Conservation (phyloP, 1,140 invertebrate genomes). For the Chlorops oryzae region DNA sequence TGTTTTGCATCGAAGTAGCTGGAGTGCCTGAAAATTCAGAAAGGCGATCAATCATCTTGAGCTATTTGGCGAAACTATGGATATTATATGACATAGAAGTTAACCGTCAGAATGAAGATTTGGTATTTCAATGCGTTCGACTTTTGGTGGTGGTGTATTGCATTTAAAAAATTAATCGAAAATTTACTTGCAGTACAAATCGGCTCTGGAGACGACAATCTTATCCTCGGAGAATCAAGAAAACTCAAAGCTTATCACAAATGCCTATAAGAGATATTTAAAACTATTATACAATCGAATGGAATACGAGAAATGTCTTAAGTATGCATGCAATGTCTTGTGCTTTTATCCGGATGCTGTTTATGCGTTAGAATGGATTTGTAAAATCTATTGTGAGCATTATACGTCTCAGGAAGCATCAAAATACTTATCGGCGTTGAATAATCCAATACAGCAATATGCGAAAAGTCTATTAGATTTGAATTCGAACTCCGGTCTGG, state of each 20-base stretch:
- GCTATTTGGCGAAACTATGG: conserved; percentile 35
- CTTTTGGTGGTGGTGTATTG: too few relatives aligned
- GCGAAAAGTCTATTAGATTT: conserved; percentile 49
- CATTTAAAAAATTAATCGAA: too few relatives aligned
- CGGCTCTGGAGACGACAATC: conserved; percentile 33
- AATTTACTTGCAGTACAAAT: conserved; percentile 38
- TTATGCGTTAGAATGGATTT: conserved; percentile 57
- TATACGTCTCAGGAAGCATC: conserved; percentile 22
- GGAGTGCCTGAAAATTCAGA: conserved; percentile 13
- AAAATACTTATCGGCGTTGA: conserved; percentile 18
- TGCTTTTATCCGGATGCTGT: conserved; percentile 49
- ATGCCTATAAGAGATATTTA: conserved; percentile 54
- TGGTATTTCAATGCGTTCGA: too few relatives aligned
- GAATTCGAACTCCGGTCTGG: conserved; percentile 55
- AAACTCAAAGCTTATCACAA: conserved; percentile 35
- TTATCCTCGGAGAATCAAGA: conserved; percentile 11
- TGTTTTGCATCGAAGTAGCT: conserved; percentile 20
- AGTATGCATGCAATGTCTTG: conserved; percentile 52
- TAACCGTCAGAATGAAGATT: conserved; percentile 12
- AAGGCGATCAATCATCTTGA: conserved; percentile 12
- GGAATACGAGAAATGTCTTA: conserved; percentile 48
- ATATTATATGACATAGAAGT: conserved; percentile 22
- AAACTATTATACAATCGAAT: conserved; percentile 52
- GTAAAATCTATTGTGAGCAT: conserved; percentile 55
- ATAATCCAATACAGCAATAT: conserved; percentile 47